Evolutionary conservation across 2,888 invertebrate species (phyloP).

Genomic region (Ormyrus labotus): DNA sequence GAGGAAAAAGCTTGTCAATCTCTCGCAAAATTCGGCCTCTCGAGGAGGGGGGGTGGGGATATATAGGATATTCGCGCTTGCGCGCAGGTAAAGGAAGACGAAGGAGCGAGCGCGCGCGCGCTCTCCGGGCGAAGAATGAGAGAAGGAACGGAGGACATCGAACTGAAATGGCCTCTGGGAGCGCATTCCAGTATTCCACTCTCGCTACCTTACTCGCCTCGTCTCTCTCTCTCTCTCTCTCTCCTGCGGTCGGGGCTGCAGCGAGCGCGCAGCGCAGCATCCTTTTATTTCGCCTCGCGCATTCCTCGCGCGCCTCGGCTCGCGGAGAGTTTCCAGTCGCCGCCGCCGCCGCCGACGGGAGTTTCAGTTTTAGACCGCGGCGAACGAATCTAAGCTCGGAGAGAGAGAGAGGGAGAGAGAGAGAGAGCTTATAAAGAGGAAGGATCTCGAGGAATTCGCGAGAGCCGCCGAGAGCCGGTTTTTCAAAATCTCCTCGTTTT

Average conservation of each 20-base stretch:
- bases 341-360: background rate
- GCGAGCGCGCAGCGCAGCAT: conserved; percentile 19
- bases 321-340: conserved; percentile 40
- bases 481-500: conserved; percentile 12
- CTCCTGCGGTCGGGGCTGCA: conserved; percentile 1
- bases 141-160: conserved; percentile 73
- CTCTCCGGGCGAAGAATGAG: conserved; percentile 56
- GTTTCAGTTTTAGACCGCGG: conserved; percentile 22
- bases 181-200: conserved; percentile 75
- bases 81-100: background rate
- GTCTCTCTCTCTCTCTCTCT: conserved; percentile 51
- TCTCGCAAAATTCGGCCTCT: no score
- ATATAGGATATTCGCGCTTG: background rate
- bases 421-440: no score
- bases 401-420: no score
- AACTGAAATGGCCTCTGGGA: conserved; percentile 75
- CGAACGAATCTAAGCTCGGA: background rate
- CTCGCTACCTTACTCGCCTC: conserved; percentile 64
- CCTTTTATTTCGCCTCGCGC: conserved; percentile 54
- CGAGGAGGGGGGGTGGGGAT: background rate
- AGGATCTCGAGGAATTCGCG: no score
- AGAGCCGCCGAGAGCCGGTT: background rate
- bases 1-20: background rate
- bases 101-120: background rate
- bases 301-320: conserved; percentile 30